Percentiles rank a stretch among this genome's conserved stretches.
Evolutionary conservation across 1,140 invertebrate genomes (phyloP).

Genomic region (Macrobrachium rosenbergii): DNA sequence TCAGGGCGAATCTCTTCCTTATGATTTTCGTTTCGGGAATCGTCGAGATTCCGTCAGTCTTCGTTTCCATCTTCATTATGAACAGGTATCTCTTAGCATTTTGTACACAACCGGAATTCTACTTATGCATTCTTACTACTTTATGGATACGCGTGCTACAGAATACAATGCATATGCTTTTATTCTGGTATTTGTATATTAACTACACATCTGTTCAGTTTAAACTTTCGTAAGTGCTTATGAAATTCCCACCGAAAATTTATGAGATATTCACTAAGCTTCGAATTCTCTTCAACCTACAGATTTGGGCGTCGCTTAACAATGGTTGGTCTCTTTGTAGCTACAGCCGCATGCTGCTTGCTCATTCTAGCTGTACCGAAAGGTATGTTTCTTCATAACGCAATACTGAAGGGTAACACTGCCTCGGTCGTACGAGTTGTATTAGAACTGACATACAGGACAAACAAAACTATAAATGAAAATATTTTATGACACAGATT

Average conservation of each 20-base stretch:
- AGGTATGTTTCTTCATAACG: not conserved
- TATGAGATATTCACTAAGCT: not conserved
- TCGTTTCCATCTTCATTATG: constrained; percentile 35
- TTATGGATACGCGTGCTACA: not conserved
- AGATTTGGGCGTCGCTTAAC: constrained; percentile 24
- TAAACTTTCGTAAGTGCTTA: too few species aligned
- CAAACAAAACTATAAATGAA: too few species aligned
- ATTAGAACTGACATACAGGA: too few species aligned
- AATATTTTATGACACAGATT: too few species aligned
- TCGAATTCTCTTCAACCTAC: not conserved
- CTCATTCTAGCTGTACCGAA: constrained; percentile 29
- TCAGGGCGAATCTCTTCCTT: constrained; percentile 59
- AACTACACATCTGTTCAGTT: too few species aligned
- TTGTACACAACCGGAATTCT: too few species aligned
- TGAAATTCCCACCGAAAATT: not conserved
- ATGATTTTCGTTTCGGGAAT: constrained; percentile 60
- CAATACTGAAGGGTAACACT: not conserved
- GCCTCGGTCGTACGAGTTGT: too few species aligned
- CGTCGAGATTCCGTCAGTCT: constrained; percentile 58
- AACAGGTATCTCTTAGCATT: constrained; percentile 29
- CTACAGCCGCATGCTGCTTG: constrained; percentile 18
- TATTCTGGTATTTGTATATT: too few species aligned
- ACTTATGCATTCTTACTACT: not conserved
- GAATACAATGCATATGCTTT: too few species aligned
- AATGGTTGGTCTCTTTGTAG: constrained; percentile 21